Evolutionary conservation across 2,797 vertebrate species (phyloP).

Genomic region (Myotis findleyi): DNA sequence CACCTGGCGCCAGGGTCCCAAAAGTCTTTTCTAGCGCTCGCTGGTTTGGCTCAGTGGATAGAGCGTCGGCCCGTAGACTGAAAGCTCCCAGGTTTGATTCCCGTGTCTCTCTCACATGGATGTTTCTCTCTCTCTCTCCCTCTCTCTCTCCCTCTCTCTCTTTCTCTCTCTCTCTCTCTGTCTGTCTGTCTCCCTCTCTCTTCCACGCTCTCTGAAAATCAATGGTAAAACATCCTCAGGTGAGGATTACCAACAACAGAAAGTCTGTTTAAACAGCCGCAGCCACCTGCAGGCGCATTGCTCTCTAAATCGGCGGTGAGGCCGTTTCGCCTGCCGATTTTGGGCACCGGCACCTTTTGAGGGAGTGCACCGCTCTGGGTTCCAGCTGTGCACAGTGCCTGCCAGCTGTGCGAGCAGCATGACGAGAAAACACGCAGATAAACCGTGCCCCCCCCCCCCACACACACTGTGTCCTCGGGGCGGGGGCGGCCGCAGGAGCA

Average conservation of each 20-base stretch:
- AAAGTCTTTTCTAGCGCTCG: not conserved
- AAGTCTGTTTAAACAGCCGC: not conserved
- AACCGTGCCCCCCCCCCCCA: accelerated
- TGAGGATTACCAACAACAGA: too few relatives aligned
- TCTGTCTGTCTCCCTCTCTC: too few relatives aligned
- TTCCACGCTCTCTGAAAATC: too few relatives aligned
- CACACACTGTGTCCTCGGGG: not conserved
- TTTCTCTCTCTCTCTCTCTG: too few relatives aligned
- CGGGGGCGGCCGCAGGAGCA: not conserved
- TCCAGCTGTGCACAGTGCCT: not conserved
- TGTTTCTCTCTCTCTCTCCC: too few relatives aligned
- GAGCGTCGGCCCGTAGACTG: too few relatives aligned
- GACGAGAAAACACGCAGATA: not conserved
- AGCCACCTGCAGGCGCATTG: accelerated
- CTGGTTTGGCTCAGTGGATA: too few relatives aligned
- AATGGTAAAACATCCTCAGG: too few relatives aligned
- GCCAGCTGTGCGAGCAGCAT: not conserved
- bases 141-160: too few relatives aligned
- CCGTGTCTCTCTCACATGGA: too few relatives aligned
- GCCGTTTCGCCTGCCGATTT: accelerated
- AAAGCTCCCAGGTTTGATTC: too few relatives aligned
- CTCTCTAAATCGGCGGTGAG: not conserved
- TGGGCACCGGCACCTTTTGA: not conserved
- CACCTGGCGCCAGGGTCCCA: not conserved
- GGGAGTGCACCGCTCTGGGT: not conserved